A percentile compares a stretch with the other conserved stretches of the same genome.
Evolutionary conservation across 2,888 invertebrate species (phyloP).

Genomic region (Torymus aiolomorphi): DNA sequence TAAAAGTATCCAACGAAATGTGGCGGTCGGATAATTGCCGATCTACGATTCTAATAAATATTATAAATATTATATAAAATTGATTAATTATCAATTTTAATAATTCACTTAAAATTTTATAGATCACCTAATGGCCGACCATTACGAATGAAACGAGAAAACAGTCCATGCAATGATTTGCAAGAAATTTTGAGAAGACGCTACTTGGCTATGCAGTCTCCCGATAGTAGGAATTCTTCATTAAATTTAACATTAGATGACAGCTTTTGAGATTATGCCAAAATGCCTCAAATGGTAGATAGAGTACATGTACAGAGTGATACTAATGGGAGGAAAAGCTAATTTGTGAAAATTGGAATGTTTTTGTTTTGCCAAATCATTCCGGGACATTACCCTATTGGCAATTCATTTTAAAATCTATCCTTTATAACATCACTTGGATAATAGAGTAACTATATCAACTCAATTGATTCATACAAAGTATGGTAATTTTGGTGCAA

Average conservation of each 20-base stretch:
- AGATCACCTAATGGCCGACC: slow-evolving; percentile 73
- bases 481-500: slow-evolving; percentile 39
- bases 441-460: slow-evolving; percentile 33
- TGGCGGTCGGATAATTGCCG: too few species aligned
- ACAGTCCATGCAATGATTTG: slow-evolving; percentile 73
- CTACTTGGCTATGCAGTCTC: slow-evolving; percentile 71
- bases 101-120: slow-evolving; percentile 44
- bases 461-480: slow-evolving; percentile 18
- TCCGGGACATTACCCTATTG: slow-evolving; percentile 30
- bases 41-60: too few species aligned
- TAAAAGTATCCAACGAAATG: too few species aligned
- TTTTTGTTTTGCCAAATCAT: slow-evolving; percentile 31
- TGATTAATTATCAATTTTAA: slow-evolving; percentile 19
- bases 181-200: slow-evolving; percentile 73
- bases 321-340: slow-evolving; percentile 32
- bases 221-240: slow-evolving; percentile 69
- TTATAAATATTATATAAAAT: too few species aligned
- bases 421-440: background rate
- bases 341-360: slow-evolving; percentile 53
- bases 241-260: slow-evolving; percentile 67
- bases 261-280: slow-evolving; percentile 64
- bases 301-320: slow-evolving; percentile 40
- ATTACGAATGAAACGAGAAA: slow-evolving; percentile 69
- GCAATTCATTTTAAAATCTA: slow-evolving; percentile 36
- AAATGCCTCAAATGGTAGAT: slow-evolving; percentile 40